Conservation (phyloP, 2,113 vertebrate species). For the Synchiropus splendidus region DNA sequence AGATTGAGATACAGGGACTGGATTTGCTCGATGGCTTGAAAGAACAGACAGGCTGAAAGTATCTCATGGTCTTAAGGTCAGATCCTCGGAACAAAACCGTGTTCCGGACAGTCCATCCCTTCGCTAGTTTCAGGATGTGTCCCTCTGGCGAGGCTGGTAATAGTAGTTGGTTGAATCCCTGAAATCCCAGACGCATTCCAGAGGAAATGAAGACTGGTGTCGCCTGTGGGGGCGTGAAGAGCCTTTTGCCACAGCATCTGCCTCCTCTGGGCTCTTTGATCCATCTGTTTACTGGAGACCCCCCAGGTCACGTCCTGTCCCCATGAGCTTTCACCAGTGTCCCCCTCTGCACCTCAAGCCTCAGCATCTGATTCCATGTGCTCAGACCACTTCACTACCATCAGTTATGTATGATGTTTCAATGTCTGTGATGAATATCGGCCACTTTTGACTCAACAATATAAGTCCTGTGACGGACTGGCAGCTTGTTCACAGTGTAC, state of each 20-base stretch:
- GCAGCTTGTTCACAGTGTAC: no score
- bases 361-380: no score
- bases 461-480: no score
- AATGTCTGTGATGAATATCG: no score
- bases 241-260: slow-evolving; percentile 50
- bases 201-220: slow-evolving; percentile 63
- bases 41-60: not conserved
- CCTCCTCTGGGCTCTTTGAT: slow-evolving; percentile 58
- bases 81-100: slow-evolving; percentile 4
- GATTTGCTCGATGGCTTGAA: not conserved
- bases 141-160: slow-evolving; percentile 39
- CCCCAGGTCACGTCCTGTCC: slow-evolving; percentile 51
- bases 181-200: slow-evolving; percentile 63
- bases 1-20: no score
- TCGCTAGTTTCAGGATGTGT: slow-evolving; percentile 27
- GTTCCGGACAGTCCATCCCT: slow-evolving; percentile 5
- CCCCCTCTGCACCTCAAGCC: slow-evolving; percentile 15
- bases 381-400: no score
- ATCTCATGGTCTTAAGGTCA: slow-evolving; percentile 3
- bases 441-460: no score
- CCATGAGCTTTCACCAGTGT: slow-evolving; percentile 21
- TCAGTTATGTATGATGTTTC: no score
- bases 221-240: slow-evolving; percentile 59
- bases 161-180: slow-evolving; percentile 39
- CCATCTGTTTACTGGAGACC: slow-evolving; percentile 53